Evolutionary conservation across 2,113 vertebrate species (phyloP), one percentile per base, ranked within the genome.

Genomic region (Vombatus ursinus): DNA sequence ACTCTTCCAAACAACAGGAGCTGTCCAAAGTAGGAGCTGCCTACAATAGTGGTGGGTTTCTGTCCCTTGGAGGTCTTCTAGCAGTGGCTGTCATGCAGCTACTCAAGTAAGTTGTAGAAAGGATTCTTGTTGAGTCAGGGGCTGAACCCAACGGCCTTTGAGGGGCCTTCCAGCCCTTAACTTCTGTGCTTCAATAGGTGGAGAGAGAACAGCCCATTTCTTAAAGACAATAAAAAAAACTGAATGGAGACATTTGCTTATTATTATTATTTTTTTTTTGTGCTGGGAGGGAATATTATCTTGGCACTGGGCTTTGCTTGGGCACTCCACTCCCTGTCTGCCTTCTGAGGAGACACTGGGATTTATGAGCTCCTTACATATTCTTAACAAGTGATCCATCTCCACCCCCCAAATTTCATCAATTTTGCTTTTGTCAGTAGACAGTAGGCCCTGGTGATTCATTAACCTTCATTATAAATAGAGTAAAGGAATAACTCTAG

Each of bases 381-480:
- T 93, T 91, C 90, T 44, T 49, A 92, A 19, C 31, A 93, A 93
- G 91, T 96, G 91, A 95, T 97, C 96, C 94, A 94, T 95, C 93
- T 94, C 89, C 52, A 89, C 53, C 90, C 77, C 90, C 68, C 95
- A 61, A 61, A 94, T 92, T 49, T 93, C 93, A 44, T 89, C 68
- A 94, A 92, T 61, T 97, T 96, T 97, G 96, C 93, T 96, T 97
- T 95, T 95, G 16, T 93, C 3, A 37, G 51, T 94, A 2, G 57
- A 92, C 91, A 52, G 22, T 48, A 47, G 94, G 12, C 0, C 92
- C 96, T 90, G 52, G 91, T 97, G 96, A 97, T 96, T 98, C 90
- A 97, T 95, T 96, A 96, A 52, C 91, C 93, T 92, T 96, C 68
- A 95, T 97, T 96, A 97, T 57, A 93, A 68, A 28, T 51, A 89